Percentiles rank a stretch among this genome's conserved stretches.
Evolutionary conservation across 2,113 vertebrate species (phyloP).

Genomic region (Aleadryas rufinucha): DNA sequence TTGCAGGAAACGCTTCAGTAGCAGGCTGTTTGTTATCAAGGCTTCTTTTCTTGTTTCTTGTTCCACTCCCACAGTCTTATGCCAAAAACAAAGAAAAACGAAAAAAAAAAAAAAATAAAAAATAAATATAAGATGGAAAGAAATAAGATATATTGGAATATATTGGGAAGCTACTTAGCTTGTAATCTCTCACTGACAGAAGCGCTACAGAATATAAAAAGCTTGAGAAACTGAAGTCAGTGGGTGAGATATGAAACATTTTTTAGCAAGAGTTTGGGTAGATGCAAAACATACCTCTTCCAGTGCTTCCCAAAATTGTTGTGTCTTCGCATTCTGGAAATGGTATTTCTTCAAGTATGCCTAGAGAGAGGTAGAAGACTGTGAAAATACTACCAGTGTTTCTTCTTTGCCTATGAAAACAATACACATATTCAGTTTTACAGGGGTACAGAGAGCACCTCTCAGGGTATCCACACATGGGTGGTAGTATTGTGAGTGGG

Average conservation of each 20-base stretch:
- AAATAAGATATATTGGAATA: neutral
- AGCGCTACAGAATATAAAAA: neutral
- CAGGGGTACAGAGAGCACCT: neutral
- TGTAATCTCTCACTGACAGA: neutral
- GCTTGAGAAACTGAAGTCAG: neutral
- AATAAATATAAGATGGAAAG: neutral
- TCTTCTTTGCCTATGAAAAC: neutral
- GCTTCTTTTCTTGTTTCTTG: neutral
- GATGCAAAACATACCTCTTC: conserved; percentile 69
- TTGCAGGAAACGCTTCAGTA: neutral
- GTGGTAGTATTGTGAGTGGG: neutral
- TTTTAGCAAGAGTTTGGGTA: neutral
- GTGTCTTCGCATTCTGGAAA: conserved; percentile 88
- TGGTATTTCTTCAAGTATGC: conserved; percentile 74
- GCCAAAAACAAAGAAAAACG: neutral
- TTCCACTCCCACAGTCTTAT: neutral
- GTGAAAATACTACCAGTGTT: neutral
- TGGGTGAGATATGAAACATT: neutral
- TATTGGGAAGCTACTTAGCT: neutral
- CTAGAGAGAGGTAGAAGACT: conserved; percentile 67
- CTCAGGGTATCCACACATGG: neutral
- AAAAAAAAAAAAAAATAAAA: neutral
- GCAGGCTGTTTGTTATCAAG: neutral
- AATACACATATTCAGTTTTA: neutral
- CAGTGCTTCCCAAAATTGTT: conserved; percentile 87